Conservation (phyloP, 1,140 invertebrate species). For the Schlechtendalia chinensis region DNA sequence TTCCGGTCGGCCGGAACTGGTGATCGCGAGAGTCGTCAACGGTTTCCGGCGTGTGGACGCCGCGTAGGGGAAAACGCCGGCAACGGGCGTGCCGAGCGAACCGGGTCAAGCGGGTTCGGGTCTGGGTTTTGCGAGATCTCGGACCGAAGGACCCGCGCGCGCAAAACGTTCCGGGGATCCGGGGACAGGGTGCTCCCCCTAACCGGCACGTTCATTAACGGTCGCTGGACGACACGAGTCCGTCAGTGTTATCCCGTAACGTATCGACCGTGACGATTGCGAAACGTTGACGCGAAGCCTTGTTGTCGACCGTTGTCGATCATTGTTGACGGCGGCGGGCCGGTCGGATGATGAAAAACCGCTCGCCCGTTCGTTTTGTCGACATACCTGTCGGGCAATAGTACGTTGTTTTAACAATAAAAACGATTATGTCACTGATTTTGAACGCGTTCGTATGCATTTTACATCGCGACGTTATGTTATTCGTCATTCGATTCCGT, state of each 20-base stretch:
- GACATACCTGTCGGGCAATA: too few species aligned
- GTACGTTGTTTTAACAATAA: too few species aligned
- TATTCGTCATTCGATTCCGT: too few species aligned
- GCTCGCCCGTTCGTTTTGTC: too few species aligned
- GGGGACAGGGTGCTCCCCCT: neutral
- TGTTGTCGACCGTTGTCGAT: too few species aligned
- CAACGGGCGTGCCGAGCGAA: neutral
- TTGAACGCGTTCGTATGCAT: too few species aligned
- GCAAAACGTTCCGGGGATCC: neutral
- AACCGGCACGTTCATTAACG: neutral
- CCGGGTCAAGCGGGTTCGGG: constrained; percentile 20
- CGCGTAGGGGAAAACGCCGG: neutral
- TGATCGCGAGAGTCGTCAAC: constrained; percentile 15
- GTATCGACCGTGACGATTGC: neutral
- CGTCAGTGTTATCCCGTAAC: neutral
- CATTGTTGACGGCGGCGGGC: too few species aligned
- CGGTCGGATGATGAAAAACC: too few species aligned
- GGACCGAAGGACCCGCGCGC: neutral
- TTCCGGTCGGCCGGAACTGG: neutral
- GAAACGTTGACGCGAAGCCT: too few species aligned
- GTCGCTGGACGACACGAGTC: neutral
- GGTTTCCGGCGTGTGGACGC: neutral
- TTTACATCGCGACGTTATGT: too few species aligned
- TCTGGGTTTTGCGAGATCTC: neutral
- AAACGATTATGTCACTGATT: too few species aligned